phyloP scores from a whole-genome alignment of 1,140 invertebrate genomes.

The Alviniconcha marisindica region DNA sequence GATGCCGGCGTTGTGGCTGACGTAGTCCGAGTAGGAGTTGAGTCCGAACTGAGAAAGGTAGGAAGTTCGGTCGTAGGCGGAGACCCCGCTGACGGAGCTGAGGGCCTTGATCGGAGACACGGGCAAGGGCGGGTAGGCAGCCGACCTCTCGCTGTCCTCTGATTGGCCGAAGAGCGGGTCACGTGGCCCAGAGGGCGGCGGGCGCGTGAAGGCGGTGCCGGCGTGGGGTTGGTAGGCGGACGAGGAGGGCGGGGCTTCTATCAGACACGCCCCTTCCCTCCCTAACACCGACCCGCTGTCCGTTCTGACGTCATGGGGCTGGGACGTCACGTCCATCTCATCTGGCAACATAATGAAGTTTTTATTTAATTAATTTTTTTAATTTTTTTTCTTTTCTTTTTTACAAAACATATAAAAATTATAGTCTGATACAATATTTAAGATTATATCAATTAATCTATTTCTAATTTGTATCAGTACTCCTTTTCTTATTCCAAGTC shows the following conservation, averaged over 20 bases:
- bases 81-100: conserved; percentile 48
- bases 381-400: no score
- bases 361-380: no score
- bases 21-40: conserved; percentile 61
- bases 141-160: conserved; percentile 40
- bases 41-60: conserved; percentile 63
- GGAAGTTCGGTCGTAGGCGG: conserved; percentile 57
- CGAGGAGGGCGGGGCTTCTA: neutral
- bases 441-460: no score
- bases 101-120: conserved; percentile 62
- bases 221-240: conserved; percentile 42
- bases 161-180: conserved; percentile 44
- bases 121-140: conserved; percentile 40
- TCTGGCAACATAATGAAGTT: conserved; percentile 6
- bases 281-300: neutral
- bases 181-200: conserved; percentile 48
- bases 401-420: no score
- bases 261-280: neutral
- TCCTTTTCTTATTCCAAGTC: no score
- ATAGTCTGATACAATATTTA: no score
- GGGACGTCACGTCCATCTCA: neutral
- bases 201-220: conserved; percentile 62
- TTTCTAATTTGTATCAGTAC: no score
- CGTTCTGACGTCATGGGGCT: neutral
- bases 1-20: conserved; percentile 45